Conservation (phyloP, 2,113 vertebrate species). For the Gallinago paraguaiae region DNA sequence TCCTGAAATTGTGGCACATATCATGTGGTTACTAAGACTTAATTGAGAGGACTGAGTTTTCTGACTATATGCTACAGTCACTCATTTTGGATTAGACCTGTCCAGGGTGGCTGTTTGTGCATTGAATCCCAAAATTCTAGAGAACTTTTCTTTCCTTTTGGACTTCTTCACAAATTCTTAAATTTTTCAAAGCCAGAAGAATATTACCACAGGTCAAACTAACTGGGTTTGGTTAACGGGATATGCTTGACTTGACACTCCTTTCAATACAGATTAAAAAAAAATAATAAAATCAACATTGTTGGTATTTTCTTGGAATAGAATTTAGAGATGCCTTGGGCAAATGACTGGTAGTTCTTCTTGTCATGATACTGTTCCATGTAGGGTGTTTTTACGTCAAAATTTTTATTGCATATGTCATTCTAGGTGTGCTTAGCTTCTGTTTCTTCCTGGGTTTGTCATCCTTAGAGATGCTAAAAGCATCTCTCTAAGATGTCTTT, state of each 20-base stretch:
- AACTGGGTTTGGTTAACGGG: not conserved
- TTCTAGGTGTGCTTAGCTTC: not conserved
- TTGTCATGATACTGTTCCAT: not conserved
- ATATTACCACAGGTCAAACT: not conserved
- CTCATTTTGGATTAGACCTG: not conserved
- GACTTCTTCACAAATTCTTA: not conserved
- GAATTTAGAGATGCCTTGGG: not conserved
- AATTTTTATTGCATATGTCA: not conserved
- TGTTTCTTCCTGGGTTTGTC: not conserved
- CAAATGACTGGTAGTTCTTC: not conserved
- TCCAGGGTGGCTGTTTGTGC: not conserved
- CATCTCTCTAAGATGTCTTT: not conserved
- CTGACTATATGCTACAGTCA: not conserved
- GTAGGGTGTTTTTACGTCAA: not conserved
- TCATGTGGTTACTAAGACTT: not conserved
- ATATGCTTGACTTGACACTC: not conserved
- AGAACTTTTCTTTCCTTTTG: not conserved
- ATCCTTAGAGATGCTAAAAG: not conserved
- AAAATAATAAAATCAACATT: not conserved
- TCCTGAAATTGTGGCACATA: not conserved
- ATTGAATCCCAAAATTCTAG: not conserved
- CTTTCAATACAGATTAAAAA: not conserved
- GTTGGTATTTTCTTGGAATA: not conserved
- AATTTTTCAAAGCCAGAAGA: not conserved
- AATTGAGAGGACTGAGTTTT: not conserved